phyloP scores from a whole-genome alignment of 2,888 invertebrate genomes.

The Dimorphilus gyrociliatus region DNA sequence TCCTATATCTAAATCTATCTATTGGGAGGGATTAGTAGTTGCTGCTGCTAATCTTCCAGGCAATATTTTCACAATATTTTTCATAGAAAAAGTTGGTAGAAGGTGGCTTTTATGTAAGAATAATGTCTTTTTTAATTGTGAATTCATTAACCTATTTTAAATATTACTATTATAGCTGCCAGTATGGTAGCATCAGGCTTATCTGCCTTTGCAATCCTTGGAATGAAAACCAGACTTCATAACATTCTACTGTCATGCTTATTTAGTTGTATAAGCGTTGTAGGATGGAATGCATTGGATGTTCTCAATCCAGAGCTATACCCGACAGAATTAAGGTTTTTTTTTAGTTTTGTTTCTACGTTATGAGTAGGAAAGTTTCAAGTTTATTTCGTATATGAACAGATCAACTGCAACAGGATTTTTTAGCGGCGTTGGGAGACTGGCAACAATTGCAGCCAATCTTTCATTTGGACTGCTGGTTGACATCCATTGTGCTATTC shows the following conservation, averaged over 20 bases:
- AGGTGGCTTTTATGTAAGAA: conserved; percentile 24
- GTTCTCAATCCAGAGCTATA: conserved; percentile 83
- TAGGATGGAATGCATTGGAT: conserved; percentile 53
- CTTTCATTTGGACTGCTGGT: conserved; percentile 71
- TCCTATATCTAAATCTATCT: no score
- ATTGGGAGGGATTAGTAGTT: conserved; percentile 29
- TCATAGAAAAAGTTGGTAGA: conserved; percentile 33
- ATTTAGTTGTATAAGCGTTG: conserved; percentile 36
- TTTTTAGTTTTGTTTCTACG: no score
- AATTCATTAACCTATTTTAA: no score
- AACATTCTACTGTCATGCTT: conserved; percentile 31
- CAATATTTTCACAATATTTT: conserved; percentile 27
- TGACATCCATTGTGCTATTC: conserved; percentile 73
- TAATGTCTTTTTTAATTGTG: no score
- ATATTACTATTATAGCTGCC: conserved; percentile 14
- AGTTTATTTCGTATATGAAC: no score
- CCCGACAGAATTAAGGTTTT: conserved; percentile 73
- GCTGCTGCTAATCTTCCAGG: conserved; percentile 34
- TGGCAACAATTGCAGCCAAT: conserved; percentile 74
- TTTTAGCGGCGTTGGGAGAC: conserved; percentile 70
- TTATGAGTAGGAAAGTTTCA: no score
- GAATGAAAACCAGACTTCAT: conserved; percentile 20
- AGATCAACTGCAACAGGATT: conserved; percentile 79
- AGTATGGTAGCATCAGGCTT: conserved; percentile 32
- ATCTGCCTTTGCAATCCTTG: conserved; percentile 29